phyloP scores from a whole-genome alignment of 1,140 invertebrate species.

The Saccostrea cuccullata region DNA sequence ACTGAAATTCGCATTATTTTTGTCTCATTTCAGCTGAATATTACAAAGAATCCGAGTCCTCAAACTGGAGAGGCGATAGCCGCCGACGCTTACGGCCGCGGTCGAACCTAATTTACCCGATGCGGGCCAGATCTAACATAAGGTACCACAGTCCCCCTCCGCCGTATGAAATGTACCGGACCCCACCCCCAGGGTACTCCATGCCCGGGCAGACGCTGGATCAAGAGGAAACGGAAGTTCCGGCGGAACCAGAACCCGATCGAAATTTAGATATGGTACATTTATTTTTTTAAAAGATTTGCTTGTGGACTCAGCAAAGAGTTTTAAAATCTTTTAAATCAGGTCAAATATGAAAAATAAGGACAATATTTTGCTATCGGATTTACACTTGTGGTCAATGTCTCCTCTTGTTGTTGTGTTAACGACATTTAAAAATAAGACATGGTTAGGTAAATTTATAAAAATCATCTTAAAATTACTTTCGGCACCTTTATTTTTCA shows the following conservation, averaged over 20 bases:
- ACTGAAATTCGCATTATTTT: too few species aligned
- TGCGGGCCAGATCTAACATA: conserved; percentile 61
- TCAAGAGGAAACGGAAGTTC: conserved; percentile 7
- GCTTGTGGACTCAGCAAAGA: too few species aligned
- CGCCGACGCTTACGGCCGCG: conserved; percentile 50
- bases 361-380: too few species aligned
- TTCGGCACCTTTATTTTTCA: too few species aligned
- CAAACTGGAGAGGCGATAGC: neutral
- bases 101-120: conserved; percentile 63
- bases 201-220: neutral
- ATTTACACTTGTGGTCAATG: too few species aligned
- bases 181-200: conserved; percentile 44
- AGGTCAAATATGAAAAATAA: too few species aligned
- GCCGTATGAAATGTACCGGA: conserved; percentile 54
- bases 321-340: too few species aligned
- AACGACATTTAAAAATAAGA: too few species aligned
- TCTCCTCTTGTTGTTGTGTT: too few species aligned
- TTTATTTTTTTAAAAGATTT: neutral
- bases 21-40: conserved; percentile 46
- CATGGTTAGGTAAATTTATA: too few species aligned
- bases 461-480: too few species aligned
- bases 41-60: neutral
- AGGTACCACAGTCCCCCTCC: conserved; percentile 59
- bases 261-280: conserved; percentile 28
- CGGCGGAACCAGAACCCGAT: neutral